Evolutionary conservation across 2,797 vertebrate species (phyloP), one percentile per base, ranked within the genome.

Genomic region (Pseudotriccus pelzelni): DNA sequence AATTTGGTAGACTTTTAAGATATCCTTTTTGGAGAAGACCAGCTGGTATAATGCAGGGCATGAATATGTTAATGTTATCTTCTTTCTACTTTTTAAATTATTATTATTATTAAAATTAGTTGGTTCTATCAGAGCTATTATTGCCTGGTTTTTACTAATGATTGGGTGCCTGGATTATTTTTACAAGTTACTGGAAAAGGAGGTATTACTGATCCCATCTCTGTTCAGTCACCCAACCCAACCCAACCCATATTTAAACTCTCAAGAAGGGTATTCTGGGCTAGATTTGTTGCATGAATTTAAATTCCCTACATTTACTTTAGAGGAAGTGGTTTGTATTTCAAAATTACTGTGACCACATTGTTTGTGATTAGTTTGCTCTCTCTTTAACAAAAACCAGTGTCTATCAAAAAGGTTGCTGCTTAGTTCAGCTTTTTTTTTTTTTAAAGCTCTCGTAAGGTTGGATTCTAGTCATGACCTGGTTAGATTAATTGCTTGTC

Each of bases 401-500:
- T 36, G 28, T 50, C 47, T 58, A 4, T 37, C 8, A 5, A 85
- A 85, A 87, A 93, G 50, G 3, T 43, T 74, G 9, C 32, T 79
- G 21, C 36, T 85, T 58, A 63, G 27, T 47, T 77, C 79, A 27
- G 15, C 6, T 7, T 7, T 22, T 32, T 49, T 47, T n/a, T n/a
- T 59, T 28, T 41, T 25, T 49, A 6, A 58, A 78, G 17, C 36
- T 49, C 39, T 64, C 16, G 14, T 47, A 75, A 84, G 10, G 15
- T 70, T 52, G 41, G 73, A 59, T 81, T 85, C 32, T 72, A 67
- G 53, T 67, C 56, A n/a, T 81, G 43, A 46, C 56, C 68, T 92
- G 53, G 41, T 80, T 83, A 83, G 27, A 83, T 66, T 92, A 96
- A 89, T 85, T 80, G 52, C 43, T 83, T 66, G 46, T 94, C 79